Conservation (phyloP, 1,140 invertebrate species). For the Probaryconus sp. region DNA sequence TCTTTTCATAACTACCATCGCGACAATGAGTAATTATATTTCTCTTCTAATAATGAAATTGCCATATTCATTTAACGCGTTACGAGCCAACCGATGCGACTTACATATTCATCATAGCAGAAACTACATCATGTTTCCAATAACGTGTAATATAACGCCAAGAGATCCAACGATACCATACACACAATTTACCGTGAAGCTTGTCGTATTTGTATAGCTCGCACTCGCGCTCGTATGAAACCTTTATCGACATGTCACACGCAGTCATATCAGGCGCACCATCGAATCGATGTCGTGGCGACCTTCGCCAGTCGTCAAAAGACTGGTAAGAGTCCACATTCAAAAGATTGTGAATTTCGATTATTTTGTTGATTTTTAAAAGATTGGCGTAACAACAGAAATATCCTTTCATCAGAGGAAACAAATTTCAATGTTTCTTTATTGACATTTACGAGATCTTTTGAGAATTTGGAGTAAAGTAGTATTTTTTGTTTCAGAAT, state of each 20-base stretch:
- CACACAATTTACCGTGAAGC: conserved; percentile 2
- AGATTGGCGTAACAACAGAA: too few species aligned
- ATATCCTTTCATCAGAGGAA: too few species aligned
- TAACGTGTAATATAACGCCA: conserved; percentile 4
- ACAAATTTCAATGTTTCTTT: too few species aligned
- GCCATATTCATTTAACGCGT: not conserved
- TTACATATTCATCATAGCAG: not conserved
- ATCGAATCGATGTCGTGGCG: conserved; percentile 26
- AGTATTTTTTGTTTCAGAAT: too few species aligned
- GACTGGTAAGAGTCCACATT: not conserved
- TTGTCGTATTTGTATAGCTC: not conserved
- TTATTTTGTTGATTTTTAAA: too few species aligned
- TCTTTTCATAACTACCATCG: too few species aligned
- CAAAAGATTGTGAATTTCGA: too few species aligned
- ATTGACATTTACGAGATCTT: too few species aligned
- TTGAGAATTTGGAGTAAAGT: too few species aligned
- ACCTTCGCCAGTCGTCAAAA: conserved; percentile 12
- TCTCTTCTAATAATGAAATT: conserved; percentile 1
- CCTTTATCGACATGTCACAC: conserved; percentile 29
- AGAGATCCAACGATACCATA: not conserved
- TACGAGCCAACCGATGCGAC: not conserved
- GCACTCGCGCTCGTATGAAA: conserved; percentile 4
- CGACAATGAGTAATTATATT: too few species aligned
- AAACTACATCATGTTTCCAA: conserved; percentile 6
- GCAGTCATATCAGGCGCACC: conserved; percentile 22